A percentile compares a stretch with the other conserved stretches of the same genome.
Conservation (phyloP, 2,113 vertebrate genomes). For the Zosterops japonicus region DNA sequence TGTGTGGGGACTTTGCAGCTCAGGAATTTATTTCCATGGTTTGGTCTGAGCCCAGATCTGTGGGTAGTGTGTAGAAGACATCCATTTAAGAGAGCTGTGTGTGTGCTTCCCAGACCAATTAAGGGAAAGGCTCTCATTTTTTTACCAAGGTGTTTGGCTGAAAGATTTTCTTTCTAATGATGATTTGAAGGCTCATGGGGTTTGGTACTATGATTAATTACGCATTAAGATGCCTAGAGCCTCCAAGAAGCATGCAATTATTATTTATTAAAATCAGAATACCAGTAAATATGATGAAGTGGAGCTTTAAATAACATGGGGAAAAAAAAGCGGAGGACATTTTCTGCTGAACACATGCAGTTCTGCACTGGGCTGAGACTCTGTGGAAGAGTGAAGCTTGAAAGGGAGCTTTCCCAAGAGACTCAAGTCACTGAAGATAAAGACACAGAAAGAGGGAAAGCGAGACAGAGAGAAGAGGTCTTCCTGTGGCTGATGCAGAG, state of each 20-base stretch:
- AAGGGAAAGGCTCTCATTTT: neutral
- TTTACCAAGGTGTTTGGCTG: neutral
- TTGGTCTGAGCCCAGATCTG: neutral
- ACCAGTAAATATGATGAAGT: conserved; percentile 48
- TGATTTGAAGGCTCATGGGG: conserved; percentile 50
- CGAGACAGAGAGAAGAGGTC: neutral
- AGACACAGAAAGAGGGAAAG: neutral
- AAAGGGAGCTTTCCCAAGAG: neutral
- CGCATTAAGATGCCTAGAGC: conserved; percentile 6
- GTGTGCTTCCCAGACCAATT: conserved; percentile 18
- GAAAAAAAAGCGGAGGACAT: neutral
- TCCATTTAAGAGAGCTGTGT: neutral
- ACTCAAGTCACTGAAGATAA: neutral
- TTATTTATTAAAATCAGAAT: conserved; percentile 61
- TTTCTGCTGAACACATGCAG: conserved; percentile 23
- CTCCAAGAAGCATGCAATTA: neutral
- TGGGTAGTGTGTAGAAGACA: neutral
- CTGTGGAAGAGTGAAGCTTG: neutral
- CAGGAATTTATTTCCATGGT: neutral
- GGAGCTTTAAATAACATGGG: conserved; percentile 18
- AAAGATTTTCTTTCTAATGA: conserved; percentile 53
- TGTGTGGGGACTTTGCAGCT: neutral
- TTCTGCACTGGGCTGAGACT: neutral
- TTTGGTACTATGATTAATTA: conserved; percentile 61
- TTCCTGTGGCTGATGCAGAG: neutral